A percentile compares a stretch with the other conserved stretches of the same genome.
These are phyloP conservation scores for Odocoileus hemionus DNA, from an alignment of 2,113 vertebrate genomes.

Conservation along the genomic window DNA sequence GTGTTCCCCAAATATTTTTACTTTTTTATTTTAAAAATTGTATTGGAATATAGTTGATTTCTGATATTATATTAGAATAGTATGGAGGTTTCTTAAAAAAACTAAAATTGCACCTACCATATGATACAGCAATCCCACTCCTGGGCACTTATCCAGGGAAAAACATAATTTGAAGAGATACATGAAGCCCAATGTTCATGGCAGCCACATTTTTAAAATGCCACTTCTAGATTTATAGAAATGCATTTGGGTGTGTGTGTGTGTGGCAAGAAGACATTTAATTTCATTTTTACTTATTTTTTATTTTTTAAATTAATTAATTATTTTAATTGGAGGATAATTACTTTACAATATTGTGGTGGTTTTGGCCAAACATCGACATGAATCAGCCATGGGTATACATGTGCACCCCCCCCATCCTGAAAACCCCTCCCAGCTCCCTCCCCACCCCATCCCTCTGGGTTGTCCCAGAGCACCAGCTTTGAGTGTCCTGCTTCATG, in stretches of 20 bases:
- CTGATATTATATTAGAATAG: background rate
- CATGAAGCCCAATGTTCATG: background rate
- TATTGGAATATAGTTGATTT: background rate
- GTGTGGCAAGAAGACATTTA: background rate
- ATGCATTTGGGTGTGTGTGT: background rate
- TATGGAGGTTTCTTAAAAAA: background rate
- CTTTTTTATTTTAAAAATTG: background rate
- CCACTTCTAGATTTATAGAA: background rate
- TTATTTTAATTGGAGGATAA: background rate
- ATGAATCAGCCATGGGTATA: rapidly evolving
- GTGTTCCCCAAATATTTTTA: background rate
- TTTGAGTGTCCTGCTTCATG: background rate
- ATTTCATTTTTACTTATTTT: background rate
- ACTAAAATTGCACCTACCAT: background rate
- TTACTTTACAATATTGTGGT: background rate
- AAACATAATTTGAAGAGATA: background rate
- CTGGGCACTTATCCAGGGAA: background rate
- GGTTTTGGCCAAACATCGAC: background rate
- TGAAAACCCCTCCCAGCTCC: background rate
- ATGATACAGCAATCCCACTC: background rate
- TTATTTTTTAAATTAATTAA: background rate
- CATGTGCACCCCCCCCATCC: background rate
- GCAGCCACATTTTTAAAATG: background rate
- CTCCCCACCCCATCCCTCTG: background rate
- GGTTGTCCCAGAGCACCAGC: background rate